phyloP scores from a whole-genome alignment of 1,140 invertebrate genomes.

The Brachionus koreanus region DNA sequence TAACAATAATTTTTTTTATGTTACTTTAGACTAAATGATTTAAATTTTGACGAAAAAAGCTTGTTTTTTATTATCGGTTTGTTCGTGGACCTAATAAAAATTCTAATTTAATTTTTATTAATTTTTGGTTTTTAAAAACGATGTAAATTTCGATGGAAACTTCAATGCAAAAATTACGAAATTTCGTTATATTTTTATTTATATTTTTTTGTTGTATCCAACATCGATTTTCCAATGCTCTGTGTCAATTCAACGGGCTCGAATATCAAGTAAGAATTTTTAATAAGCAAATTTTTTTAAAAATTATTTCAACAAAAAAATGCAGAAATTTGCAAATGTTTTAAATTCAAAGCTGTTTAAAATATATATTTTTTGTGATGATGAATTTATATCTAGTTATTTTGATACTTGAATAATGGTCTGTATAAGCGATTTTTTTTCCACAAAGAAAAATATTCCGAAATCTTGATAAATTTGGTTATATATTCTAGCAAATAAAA shows the following conservation, averaged over 20 bases:
- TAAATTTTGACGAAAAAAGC: conserved; percentile 2
- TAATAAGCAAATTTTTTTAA: neutral
- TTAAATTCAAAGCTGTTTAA: neutral
- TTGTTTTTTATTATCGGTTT: neutral
- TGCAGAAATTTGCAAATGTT: neutral
- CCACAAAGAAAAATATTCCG: too few relatives aligned
- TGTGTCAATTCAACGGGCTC: conserved; percentile 11
- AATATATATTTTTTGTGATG: neutral
- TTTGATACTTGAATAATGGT: too few relatives aligned
- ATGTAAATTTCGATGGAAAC: neutral
- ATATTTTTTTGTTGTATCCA: neutral
- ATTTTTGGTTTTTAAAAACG: neutral
- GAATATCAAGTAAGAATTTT: conserved; percentile 18
- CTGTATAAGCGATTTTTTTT: too few relatives aligned
- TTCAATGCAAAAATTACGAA: neutral
- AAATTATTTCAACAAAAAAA: neutral
- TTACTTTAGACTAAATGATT: conserved; percentile 1
- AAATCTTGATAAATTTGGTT: too few relatives aligned
- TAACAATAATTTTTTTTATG: neutral
- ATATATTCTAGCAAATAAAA: too few relatives aligned
- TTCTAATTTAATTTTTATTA: neutral
- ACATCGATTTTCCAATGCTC: neutral
- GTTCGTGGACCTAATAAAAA: neutral
- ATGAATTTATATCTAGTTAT: too few relatives aligned
- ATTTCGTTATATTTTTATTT: neutral